These are phyloP conservation scores for Tenthredo notha DNA, from an alignment of 2,888 invertebrate genomes.

Conservation along the genomic window DNA sequence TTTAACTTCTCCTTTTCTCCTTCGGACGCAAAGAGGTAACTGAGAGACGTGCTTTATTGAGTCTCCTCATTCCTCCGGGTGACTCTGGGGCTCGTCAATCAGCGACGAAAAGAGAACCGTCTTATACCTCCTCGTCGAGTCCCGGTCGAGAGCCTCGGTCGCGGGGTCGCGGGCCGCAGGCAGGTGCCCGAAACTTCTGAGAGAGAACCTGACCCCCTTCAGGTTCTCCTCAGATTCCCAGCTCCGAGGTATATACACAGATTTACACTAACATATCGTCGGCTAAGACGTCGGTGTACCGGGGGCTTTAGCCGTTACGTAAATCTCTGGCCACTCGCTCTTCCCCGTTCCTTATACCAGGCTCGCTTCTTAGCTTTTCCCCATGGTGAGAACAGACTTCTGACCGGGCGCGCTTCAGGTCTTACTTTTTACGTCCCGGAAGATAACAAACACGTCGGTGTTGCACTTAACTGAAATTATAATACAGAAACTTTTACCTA, in stretches of 20 bases:
- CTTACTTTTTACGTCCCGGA: slow-evolving; percentile 54
- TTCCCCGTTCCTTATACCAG: slow-evolving; percentile 39
- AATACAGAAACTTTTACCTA: slow-evolving; percentile 39
- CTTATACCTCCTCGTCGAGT: slow-evolving; percentile 52
- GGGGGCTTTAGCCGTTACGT: slow-evolving; percentile 66
- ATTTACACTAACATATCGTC: slow-evolving; percentile 58
- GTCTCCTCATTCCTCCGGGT: slow-evolving; percentile 64
- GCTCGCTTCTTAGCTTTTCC: slow-evolving; percentile 35
- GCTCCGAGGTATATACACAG: neutral
- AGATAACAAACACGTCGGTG: slow-evolving; percentile 54
- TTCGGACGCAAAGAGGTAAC: neutral
- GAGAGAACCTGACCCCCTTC: slow-evolving; percentile 57
- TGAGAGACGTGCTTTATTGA: slow-evolving; percentile 73
- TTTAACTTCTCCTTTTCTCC: neutral
- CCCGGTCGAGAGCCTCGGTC: slow-evolving; percentile 52
- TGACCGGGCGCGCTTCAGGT: slow-evolving; percentile 21
- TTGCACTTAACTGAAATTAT: slow-evolving; percentile 57
- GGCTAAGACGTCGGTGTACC: slow-evolving; percentile 63
- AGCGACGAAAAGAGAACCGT: slow-evolving; percentile 64
- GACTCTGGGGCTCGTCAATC: slow-evolving; percentile 75
- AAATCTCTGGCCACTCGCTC: slow-evolving; percentile 64
- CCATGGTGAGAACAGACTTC: slow-evolving; percentile 53
- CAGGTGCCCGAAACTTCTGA: slow-evolving; percentile 69
- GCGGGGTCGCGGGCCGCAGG: slow-evolving; percentile 69
- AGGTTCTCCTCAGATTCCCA: slow-evolving; percentile 55